These are phyloP conservation scores for Pithecia hirsuta DNA, from an alignment of 2,797 vertebrate species.

Conservation along the genomic window DNA sequence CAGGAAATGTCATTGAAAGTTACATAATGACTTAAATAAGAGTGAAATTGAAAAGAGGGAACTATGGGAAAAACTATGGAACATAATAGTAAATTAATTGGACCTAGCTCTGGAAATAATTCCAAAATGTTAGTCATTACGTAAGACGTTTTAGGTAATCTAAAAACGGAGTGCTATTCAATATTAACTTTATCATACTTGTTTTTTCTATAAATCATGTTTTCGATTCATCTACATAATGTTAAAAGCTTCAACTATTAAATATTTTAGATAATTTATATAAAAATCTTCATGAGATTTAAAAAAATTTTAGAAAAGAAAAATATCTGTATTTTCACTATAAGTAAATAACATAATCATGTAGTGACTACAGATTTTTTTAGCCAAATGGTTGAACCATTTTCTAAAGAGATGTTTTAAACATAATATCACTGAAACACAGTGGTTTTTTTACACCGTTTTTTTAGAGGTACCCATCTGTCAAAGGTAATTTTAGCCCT, in stretches of 20 bases:
- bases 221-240: neutral
- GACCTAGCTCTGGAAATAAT: neutral
- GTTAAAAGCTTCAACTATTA: neutral
- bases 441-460: neutral
- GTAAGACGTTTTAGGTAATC: neutral
- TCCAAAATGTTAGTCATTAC: neutral
- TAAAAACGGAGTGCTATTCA: neutral
- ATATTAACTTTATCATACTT: neutral
- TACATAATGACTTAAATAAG: too few species aligned
- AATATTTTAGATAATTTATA: neutral
- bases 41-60: neutral
- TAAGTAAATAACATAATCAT: constrained; percentile 22
- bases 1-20: neutral
- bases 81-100: neutral
- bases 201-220: neutral
- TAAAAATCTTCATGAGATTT: neutral
- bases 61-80: neutral
- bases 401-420: constrained; percentile 52
- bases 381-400: constrained; percentile 18
- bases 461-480: constrained; percentile 48
- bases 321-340: neutral
- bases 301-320: neutral
- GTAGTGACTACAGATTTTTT: constrained; percentile 4
- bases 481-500: constrained; percentile 52
- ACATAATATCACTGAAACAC: neutral